phyloP scores from a whole-genome alignment of 2,113 vertebrate genomes.

The Australoheros scitulus region DNA sequence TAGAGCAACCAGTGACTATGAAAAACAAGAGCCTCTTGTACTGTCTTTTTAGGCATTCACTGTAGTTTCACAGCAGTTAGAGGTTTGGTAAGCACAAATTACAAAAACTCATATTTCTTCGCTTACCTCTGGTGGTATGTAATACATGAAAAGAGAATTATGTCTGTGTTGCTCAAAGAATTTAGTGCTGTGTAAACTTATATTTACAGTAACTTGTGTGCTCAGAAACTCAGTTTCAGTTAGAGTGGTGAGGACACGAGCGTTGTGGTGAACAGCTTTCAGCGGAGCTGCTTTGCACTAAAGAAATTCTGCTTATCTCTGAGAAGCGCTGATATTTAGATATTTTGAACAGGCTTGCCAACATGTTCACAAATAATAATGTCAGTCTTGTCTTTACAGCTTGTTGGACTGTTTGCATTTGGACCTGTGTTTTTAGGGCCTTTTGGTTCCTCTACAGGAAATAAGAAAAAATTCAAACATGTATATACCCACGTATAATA shows the following conservation, averaged over 20 bases:
- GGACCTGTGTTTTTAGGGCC: not conserved
- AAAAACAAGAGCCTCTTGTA: not conserved
- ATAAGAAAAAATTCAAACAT: not conserved
- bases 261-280: not conserved
- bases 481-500: not conserved
- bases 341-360: not conserved
- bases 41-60: not conserved
- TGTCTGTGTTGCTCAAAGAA: not conserved
- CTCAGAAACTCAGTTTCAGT: not conserved
- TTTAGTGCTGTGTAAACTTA: not conserved
- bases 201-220: too few relatives aligned
- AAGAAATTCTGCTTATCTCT: not conserved
- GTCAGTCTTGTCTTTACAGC: not conserved
- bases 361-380: not conserved
- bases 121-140: not conserved
- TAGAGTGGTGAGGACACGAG: not conserved
- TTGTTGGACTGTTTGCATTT: not conserved
- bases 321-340: not conserved
- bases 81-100: not conserved
- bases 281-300: not conserved
- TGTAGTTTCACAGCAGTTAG: not conserved
- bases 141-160: not conserved
- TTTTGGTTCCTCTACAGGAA: not conserved
- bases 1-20: not conserved
- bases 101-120: not conserved